Percentiles rank a stretch among this genome's conserved stretches.
Evolutionary conservation across 2,113 vertebrate genomes (phyloP).

Genomic region (Cisticola juncidis): DNA sequence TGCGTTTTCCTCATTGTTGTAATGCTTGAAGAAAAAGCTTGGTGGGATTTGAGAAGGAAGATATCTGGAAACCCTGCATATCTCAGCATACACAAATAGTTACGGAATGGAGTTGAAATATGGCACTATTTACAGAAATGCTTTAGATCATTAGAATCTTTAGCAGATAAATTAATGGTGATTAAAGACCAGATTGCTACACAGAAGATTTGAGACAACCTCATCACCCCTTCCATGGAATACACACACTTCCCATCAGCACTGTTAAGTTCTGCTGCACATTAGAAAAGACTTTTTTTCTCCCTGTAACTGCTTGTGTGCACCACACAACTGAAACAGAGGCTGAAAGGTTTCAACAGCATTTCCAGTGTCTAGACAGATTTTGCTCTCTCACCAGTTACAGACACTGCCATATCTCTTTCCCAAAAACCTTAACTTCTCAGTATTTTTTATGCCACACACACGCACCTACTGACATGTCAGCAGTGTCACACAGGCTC

Average conservation of each 20-base stretch:
- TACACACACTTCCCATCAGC: neutral
- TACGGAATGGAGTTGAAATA: neutral
- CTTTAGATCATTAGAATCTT: neutral
- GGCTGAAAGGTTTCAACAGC: neutral
- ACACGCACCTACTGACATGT: accelerated
- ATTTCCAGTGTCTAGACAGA: neutral
- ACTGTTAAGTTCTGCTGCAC: neutral
- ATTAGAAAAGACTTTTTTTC: neutral
- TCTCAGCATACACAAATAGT: neutral
- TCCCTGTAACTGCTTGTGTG: accelerated
- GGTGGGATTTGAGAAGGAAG: neutral
- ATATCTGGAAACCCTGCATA: neutral
- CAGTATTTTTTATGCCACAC: neutral
- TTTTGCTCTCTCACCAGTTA: neutral
- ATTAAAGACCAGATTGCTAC: neutral
- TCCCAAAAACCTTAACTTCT: neutral
- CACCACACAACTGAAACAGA: neutral
- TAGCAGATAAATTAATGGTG: neutral
- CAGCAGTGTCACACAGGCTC: neutral
- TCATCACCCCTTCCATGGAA: neutral
- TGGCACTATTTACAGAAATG: neutral
- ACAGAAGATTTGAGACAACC: neutral
- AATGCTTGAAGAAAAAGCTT: neutral
- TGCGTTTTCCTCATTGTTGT: neutral
- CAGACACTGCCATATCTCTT: accelerated